A percentile compares a stretch with the other conserved stretches of the same genome.
Conservation (phyloP, 1,140 invertebrate genomes). For the Coelopa frigida region DNA sequence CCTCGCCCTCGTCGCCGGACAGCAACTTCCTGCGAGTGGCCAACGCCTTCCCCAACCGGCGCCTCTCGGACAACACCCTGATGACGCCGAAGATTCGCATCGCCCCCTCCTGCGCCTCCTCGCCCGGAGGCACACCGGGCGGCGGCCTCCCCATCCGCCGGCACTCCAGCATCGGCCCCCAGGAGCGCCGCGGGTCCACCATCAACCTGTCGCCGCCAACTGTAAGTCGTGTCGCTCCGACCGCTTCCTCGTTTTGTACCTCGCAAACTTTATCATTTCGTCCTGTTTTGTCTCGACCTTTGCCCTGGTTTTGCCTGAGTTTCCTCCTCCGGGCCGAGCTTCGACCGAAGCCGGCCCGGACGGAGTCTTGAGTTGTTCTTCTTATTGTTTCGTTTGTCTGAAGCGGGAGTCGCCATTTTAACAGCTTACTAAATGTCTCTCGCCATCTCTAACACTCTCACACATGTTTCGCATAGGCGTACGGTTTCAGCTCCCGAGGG, state of each 20-base stretch:
- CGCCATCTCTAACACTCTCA: background rate
- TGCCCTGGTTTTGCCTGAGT: too few species aligned
- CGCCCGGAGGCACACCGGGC: constrained; percentile 74
- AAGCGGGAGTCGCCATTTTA: too few species aligned
- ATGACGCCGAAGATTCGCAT: constrained; percentile 83
- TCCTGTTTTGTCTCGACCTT: too few species aligned
- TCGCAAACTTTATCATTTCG: too few species aligned
- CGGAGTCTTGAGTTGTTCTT: too few species aligned
- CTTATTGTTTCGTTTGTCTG: too few species aligned
- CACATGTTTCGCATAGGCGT: too few species aligned
- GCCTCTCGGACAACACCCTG: constrained; percentile 84
- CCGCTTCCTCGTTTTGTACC: too few species aligned
- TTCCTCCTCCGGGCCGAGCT: too few species aligned
- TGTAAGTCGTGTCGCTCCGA: too few species aligned
- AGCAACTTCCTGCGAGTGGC: constrained; percentile 79
- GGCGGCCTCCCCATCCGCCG: constrained; percentile 72
- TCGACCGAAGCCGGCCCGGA: too few species aligned
- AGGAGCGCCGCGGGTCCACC: constrained; percentile 74
- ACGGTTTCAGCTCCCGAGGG: constrained; percentile 46
- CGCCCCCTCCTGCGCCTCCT: constrained; percentile 76
- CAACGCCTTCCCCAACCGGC: constrained; percentile 69
- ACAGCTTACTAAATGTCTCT: background rate
- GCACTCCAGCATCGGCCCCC: constrained; percentile 82
- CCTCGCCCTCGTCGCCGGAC: constrained; percentile 68
- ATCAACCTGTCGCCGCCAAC: constrained; percentile 80